Evolutionary conservation across 2,888 invertebrate species (phyloP).

Genomic region (Prosopocoilus inquinatus): DNA sequence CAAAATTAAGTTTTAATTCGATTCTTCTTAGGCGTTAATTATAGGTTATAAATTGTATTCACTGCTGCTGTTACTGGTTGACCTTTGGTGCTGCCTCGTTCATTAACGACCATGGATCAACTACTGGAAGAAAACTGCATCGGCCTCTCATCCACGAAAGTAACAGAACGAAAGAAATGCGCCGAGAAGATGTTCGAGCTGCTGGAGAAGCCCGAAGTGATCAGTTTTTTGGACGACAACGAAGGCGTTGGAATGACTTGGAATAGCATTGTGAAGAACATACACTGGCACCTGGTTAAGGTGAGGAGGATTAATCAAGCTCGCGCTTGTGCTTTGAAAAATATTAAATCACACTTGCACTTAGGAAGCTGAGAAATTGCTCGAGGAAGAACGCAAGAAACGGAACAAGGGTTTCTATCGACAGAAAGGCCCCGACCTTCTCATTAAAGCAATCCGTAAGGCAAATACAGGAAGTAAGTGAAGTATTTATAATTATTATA

Average conservation of each 20-base stretch:
- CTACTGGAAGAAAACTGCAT: too few relatives aligned
- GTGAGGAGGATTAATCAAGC: constrained; percentile 10
- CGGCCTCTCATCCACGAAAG: constrained; percentile 39
- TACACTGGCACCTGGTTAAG: constrained; percentile 24
- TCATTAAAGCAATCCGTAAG: constrained; percentile 51
- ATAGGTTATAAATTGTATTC: too few relatives aligned
- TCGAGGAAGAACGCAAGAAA: constrained; percentile 51
- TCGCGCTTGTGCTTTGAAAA: too few relatives aligned
- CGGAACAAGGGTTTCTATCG: constrained; percentile 40
- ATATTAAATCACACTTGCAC: too few relatives aligned
- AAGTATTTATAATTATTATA: background rate
- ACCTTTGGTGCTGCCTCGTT: too few relatives aligned
- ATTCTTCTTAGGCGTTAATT: too few relatives aligned
- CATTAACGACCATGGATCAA: too few relatives aligned
- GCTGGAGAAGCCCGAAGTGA: constrained; percentile 49
- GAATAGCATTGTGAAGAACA: constrained; percentile 50
- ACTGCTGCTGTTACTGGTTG: too few relatives aligned
- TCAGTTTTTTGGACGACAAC: constrained; percentile 48
- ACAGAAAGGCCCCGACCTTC: constrained; percentile 35
- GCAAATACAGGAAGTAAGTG: constrained; percentile 50
- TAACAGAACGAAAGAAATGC: constrained; percentile 53
- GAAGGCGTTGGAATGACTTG: constrained; percentile 48
- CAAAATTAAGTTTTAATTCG: too few relatives aligned
- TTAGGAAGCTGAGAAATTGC: constrained; percentile 57
- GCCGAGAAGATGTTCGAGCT: constrained; percentile 51